A percentile compares a stretch with the other conserved stretches of the same genome.
Evolutionary conservation across 2,113 vertebrate species (phyloP).

Genomic region (Hydrolagus affinis): DNA sequence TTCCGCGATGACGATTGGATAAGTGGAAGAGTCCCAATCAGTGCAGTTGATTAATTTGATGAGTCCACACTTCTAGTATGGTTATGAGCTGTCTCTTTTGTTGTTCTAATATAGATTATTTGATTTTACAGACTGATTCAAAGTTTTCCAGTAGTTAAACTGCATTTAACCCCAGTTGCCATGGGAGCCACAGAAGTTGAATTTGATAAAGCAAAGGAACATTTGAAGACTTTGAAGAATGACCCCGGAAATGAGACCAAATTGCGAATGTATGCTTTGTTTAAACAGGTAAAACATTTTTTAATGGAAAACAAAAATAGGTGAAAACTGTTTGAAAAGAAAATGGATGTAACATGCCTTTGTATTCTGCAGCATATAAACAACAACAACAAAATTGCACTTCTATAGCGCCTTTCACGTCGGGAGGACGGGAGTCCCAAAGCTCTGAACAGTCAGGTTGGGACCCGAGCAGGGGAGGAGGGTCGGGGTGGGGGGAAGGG

Average conservation of each 20-base stretch:
- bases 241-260: conserved; percentile 83
- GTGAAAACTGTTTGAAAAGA: not conserved
- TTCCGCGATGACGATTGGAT: too few relatives aligned
- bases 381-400: too few relatives aligned
- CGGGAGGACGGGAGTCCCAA: too few relatives aligned
- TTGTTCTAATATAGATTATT: not conserved
- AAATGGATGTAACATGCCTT: not conserved
- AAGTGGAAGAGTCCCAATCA: too few relatives aligned
- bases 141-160: conserved; percentile 39
- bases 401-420: too few relatives aligned
- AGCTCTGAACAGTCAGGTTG: too few relatives aligned
- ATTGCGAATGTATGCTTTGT: conserved; percentile 79
- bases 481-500: too few relatives aligned
- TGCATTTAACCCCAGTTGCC: conserved; percentile 51
- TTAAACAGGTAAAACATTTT: conserved; percentile 73
- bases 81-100: not conserved
- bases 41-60: too few relatives aligned
- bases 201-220: conserved; percentile 68
- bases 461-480: too few relatives aligned
- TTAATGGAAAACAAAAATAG: not conserved
- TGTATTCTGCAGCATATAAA: not conserved
- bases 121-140: conserved; percentile 36
- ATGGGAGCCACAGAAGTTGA: conserved; percentile 66
- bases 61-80: too few relatives aligned
- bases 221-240: conserved; percentile 64